Conservation (phyloP, 2,797 vertebrate species). For the Helostoma temminkii region DNA sequence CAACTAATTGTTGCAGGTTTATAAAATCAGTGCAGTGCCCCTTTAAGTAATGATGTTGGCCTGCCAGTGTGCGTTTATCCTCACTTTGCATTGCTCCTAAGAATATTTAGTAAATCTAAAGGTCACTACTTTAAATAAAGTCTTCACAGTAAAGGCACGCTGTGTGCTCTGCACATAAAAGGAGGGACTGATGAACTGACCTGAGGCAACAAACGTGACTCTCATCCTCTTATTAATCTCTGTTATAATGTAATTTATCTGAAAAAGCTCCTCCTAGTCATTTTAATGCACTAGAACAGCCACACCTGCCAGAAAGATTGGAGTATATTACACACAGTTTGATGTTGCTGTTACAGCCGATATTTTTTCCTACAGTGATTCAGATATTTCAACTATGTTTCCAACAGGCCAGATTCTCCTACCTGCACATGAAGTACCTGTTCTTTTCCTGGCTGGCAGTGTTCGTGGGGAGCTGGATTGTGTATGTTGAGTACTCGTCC, state of each 20-base stretch:
- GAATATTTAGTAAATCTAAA: not conserved
- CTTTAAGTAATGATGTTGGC: not conserved
- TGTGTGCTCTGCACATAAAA: conserved; percentile 12
- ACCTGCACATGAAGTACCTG: conserved; percentile 94
- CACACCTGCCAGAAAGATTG: too few relatives aligned
- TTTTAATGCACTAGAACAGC: not conserved
- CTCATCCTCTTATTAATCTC: conserved; percentile 28
- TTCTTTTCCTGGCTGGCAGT: conserved; percentile 98
- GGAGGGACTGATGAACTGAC: not conserved
- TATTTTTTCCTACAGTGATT: not conserved
- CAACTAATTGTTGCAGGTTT: not conserved
- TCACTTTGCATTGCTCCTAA: not conserved
- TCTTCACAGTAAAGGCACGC: not conserved
- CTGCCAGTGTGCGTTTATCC: too few relatives aligned
- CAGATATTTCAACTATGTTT: conserved; percentile 1
- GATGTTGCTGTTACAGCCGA: not conserved
- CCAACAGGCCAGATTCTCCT: conserved; percentile 91
- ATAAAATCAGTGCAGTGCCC: too few relatives aligned
- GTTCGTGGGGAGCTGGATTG: conserved; percentile 96
- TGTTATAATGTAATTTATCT: conserved; percentile 26
- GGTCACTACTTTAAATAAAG: conserved; percentile 10
- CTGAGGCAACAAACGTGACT: conserved; percentile 27
- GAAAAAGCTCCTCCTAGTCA: conserved; percentile 41
- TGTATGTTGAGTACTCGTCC: conserved; percentile 95
- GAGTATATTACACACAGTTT: too few relatives aligned